These are phyloP conservation scores for Porites divaricata DNA, from an alignment of 92 coral and sea anemone genomes.

Conservation along the genomic window DNA sequence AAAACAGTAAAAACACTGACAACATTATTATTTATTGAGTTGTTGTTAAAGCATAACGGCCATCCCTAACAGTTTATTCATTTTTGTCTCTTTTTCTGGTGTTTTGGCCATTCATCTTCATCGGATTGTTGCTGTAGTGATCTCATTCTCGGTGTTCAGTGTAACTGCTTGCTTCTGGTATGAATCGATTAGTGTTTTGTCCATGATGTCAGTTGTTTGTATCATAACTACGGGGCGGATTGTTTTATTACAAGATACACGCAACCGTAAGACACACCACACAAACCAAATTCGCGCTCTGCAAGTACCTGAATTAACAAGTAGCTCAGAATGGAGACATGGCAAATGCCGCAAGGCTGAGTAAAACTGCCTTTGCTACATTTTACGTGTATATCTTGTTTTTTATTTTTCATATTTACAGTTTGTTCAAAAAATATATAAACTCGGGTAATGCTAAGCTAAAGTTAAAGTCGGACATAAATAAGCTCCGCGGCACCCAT, in stretches of 20 bases:
- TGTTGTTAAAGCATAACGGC: neutral
- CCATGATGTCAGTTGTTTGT: neutral
- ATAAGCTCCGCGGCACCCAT: too few relatives aligned
- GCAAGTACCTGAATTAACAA: neutral
- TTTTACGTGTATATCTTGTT: slow-evolving; percentile 5
- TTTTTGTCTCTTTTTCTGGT: neutral
- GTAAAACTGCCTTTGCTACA: slow-evolving; percentile 2
- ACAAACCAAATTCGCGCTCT: neutral
- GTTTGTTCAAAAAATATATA: too few relatives aligned
- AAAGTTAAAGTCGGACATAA: too few relatives aligned
- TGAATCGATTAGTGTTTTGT: too few relatives aligned
- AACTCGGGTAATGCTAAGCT: too few relatives aligned
- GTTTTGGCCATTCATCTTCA: slow-evolving; percentile 9
- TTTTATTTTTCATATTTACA: neutral
- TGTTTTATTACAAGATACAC: neutral
- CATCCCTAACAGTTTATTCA: neutral
- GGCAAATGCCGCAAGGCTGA: neutral
- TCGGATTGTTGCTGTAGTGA: neutral
- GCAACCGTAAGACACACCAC: neutral
- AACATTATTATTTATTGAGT: too few relatives aligned
- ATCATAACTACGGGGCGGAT: neutral
- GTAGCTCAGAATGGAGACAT: neutral
- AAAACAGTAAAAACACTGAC: neutral
- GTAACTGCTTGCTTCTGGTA: neutral
- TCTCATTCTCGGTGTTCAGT: neutral